phyloP scores from a whole-genome alignment of 2,888 invertebrate species.

The Cryptocheilus praepositus region DNA sequence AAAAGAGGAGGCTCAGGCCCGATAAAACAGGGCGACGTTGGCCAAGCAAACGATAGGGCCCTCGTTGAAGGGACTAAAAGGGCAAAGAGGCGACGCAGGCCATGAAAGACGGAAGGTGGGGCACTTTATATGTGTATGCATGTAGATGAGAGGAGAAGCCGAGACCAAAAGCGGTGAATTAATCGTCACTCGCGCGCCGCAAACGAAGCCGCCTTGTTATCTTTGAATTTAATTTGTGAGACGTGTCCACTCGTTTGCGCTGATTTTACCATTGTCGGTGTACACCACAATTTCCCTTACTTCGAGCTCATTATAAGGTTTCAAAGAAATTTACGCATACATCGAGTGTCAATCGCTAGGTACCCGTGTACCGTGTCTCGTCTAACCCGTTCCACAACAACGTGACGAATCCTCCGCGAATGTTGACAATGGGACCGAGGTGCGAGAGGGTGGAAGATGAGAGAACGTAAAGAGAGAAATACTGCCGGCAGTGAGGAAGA shows the following conservation, averaged over 20 bases:
- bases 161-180: constrained; percentile 70
- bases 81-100: constrained; percentile 24
- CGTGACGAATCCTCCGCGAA: constrained; percentile 47
- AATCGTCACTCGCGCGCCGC: constrained; percentile 71
- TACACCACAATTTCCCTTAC: no score
- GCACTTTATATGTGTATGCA: constrained; percentile 33
- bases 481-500: background rate
- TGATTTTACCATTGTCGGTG: no score
- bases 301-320: no score
- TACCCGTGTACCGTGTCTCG: constrained; percentile 10
- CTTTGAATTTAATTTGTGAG: constrained; percentile 14
- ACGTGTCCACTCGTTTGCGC: no score
- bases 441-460: constrained; percentile 18
- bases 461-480: constrained; percentile 19
- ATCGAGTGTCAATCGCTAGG: constrained; percentile 16
- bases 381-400: constrained; percentile 34
- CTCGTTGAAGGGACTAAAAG: constrained; percentile 5
- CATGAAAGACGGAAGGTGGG: constrained; percentile 39
- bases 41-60: constrained; percentile 6
- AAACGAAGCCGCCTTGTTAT: constrained; percentile 52
- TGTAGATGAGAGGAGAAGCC: constrained; percentile 44
- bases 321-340: no score
- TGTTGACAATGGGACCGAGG: constrained; percentile 61
- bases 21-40: constrained; percentile 13
- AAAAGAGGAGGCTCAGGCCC: constrained; percentile 19